Conservation (phyloP, 2,113 vertebrate genomes). For the Hippolais icterina region DNA sequence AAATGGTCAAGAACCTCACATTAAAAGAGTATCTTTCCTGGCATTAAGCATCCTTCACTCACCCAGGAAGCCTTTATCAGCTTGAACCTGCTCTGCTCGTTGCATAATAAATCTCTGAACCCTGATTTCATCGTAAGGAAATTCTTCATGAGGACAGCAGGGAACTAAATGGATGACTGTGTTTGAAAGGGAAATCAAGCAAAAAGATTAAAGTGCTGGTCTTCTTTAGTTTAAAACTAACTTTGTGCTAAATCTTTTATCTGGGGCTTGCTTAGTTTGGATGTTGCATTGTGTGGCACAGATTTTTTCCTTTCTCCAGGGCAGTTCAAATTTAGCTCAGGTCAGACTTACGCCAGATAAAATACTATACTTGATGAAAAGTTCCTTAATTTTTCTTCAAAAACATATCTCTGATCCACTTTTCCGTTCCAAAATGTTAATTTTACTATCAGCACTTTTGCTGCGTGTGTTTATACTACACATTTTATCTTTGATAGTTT, state of each 20-base stretch:
- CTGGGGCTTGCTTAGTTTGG: neutral
- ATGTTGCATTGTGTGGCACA: neutral
- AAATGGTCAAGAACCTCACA: conserved; percentile 65
- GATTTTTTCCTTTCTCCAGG: neutral
- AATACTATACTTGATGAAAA: neutral
- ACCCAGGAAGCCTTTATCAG: conserved; percentile 71
- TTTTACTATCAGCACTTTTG: neutral
- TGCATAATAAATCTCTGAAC: conserved; percentile 49
- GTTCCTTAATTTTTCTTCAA: neutral
- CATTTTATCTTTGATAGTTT: neutral
- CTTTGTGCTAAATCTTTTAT: conserved; percentile 25
- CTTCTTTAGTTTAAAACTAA: conserved; percentile 42
- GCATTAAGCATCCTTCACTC: conserved; percentile 67
- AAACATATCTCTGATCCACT: neutral
- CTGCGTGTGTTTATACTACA: neutral
- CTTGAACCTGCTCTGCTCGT: conserved; percentile 58
- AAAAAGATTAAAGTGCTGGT: conserved; percentile 54
- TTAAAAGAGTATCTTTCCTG: conserved; percentile 65
- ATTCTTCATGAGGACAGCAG: conserved; percentile 66
- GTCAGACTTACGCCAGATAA: neutral
- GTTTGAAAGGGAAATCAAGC: conserved; percentile 54
- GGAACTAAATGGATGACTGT: conserved; percentile 57
- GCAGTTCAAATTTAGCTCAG: neutral
- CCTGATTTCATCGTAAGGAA: conserved; percentile 58
- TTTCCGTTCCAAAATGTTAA: neutral